Base-by-base conservation (phyloP, 1,140 invertebrate species). In the Brachionus koreanus region DNA sequence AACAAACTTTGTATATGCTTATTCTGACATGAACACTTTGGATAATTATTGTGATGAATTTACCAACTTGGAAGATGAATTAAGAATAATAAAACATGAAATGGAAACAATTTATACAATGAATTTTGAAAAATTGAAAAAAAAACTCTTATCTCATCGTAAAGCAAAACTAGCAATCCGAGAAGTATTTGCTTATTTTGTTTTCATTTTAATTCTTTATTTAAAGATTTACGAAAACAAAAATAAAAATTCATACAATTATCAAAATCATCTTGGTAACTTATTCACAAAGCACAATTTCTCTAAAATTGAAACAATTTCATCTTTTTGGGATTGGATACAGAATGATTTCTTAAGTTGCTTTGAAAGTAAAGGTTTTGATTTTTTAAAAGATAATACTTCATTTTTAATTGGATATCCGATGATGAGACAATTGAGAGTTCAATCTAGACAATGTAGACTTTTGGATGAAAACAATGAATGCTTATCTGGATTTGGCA, bases 361-460 rank as follows among this genome's bases (percentile, higher is more conserved):
- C 43, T 23, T 46, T 46, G 19, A 16, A 5, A 13, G 13, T 5
- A 35, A 35, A 9, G 6, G 19, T 13, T 3, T 6, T 3, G 90
- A 90, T 7, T 91, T 88, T 83, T 84, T 91, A 10, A 86, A 87
- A 83, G 90, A 91, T 84, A 87, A 88, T 77, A 87, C 88, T 10
- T 89, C 89, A 16, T 85, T 90, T 83, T 87, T 91, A n/a, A 89
- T 91, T 88, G 90, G 90, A 33, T 90, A 90, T 84, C 90, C 88
- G 12, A 87, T 89, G 12, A 86, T 91, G 77, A 85, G 90, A 83
- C 90, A 74, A 39, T 43, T 74, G 10, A 43, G 69, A 74, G 37
- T 43, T 3, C 2, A 35, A 10, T n/a, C 13, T 33, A 2, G 5
- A 35, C 13, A 10, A 35, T 67, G 63, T 12, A 29, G 7, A 12